phyloP scores from a whole-genome alignment of 2,888 invertebrate species.

The Patella ulyssiponensis region DNA sequence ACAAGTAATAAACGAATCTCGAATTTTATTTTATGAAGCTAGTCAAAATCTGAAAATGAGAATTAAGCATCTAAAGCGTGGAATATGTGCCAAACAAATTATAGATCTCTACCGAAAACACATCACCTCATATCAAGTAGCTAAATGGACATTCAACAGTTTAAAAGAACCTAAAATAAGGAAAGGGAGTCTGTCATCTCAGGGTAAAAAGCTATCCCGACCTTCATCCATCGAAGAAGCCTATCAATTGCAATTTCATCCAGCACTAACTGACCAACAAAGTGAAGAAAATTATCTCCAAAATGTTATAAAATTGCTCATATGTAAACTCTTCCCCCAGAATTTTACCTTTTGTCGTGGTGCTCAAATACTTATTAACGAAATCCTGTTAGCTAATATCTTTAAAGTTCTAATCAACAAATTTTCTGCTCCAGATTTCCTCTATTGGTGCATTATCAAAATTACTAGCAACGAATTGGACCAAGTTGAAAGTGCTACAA shows the following conservation, averaged over 20 bases:
- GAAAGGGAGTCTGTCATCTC: slow-evolving; percentile 12
- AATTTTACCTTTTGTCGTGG: slow-evolving; percentile 37
- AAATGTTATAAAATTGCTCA: slow-evolving; percentile 34
- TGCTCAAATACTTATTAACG: slow-evolving; percentile 36
- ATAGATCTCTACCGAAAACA: slow-evolving; percentile 24
- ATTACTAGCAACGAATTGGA: slow-evolving; percentile 32
- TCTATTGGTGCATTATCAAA: slow-evolving; percentile 53
- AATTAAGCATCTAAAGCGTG: slow-evolving; percentile 19
- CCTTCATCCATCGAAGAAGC: slow-evolving; percentile 38
- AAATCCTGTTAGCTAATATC: slow-evolving; percentile 54
- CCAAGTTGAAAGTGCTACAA: slow-evolving; percentile 16
- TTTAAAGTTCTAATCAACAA: slow-evolving; percentile 48
- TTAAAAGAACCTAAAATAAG: slow-evolving; percentile 25
- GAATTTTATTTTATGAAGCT: slow-evolving; percentile 40
- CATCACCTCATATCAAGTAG: slow-evolving; percentile 21
- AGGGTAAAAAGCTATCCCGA: slow-evolving; percentile 12
- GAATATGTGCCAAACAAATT: slow-evolving; percentile 12
- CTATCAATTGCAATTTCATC: slow-evolving; percentile 38
- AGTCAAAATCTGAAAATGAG: slow-evolving; percentile 37
- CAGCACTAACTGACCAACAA: slow-evolving; percentile 33
- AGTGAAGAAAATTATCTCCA: slow-evolving; percentile 39
- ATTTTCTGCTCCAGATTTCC: slow-evolving; percentile 53
- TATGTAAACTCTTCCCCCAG: slow-evolving; percentile 35
- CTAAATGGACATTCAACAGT: slow-evolving; percentile 20
- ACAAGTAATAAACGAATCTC: slow-evolving; percentile 46